Evolutionary conservation across 1,140 invertebrate species (phyloP).

Genomic region (Saxidomus purpurata): DNA sequence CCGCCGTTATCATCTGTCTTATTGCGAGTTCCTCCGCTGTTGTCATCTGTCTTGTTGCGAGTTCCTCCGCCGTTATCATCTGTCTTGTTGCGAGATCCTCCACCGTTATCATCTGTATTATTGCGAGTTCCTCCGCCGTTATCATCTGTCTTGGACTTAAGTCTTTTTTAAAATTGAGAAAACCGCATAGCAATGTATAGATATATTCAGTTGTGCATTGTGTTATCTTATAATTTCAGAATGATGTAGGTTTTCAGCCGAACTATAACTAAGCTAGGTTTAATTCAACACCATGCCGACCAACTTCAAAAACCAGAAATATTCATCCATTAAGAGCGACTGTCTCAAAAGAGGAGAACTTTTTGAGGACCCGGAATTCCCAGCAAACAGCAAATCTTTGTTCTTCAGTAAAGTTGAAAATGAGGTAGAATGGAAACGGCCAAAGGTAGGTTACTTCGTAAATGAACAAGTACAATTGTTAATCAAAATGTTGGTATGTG

Average conservation of each 20-base stretch:
- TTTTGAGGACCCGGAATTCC: slow-evolving; percentile 82
- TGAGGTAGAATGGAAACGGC: slow-evolving; percentile 83
- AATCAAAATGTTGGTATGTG: too few species aligned
- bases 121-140: too few species aligned
- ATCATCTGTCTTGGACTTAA: too few species aligned
- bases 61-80: too few species aligned
- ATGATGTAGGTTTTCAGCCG: neutral
- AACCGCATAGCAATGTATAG: too few species aligned
- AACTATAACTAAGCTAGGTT: neutral
- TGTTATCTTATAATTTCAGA: neutral
- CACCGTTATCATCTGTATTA: too few species aligned
- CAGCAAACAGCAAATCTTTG: slow-evolving; percentile 79
- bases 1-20: too few species aligned
- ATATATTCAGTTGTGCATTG: too few species aligned
- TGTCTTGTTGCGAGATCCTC: too few species aligned
- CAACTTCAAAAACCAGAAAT: slow-evolving; percentile 85
- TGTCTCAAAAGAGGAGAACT: slow-evolving; percentile 80
- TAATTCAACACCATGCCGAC: slow-evolving; percentile 74
- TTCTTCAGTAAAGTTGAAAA: slow-evolving; percentile 80
- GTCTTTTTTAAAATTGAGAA: too few species aligned
- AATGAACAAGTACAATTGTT: neutral
- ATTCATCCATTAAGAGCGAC: slow-evolving; percentile 82
- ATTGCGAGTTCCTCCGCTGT: too few species aligned
- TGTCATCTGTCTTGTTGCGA: too few species aligned
- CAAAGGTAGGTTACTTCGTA: slow-evolving; percentile 72